Conservation (phyloP, 2,113 vertebrate genomes). For the Romanogobio albipinnatus region DNA sequence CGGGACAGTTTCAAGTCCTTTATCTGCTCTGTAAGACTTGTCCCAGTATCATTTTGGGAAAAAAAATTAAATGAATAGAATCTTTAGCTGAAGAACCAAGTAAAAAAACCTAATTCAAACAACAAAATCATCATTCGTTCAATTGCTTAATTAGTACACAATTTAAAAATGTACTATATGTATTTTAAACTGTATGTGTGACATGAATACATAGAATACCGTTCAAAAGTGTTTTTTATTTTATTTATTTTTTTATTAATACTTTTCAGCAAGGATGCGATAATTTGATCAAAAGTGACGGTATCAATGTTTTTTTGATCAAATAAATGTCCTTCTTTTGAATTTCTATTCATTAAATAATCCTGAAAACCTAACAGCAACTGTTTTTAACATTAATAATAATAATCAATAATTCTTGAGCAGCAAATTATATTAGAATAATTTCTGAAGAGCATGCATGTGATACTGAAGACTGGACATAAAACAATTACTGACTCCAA, state of each 20-base stretch:
- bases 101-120: background rate
- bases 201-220: background rate
- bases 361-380: background rate
- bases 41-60: background rate
- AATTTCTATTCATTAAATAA: background rate
- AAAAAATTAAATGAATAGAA: background rate
- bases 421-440: background rate
- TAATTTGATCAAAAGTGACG: background rate
- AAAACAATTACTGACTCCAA: background rate
- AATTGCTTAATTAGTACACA: background rate
- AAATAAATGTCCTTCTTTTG: background rate
- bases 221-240: background rate
- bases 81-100: background rate
- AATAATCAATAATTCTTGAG: background rate
- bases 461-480: background rate
- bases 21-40: background rate
- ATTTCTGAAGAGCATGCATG: background rate
- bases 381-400: background rate
- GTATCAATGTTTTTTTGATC: background rate
- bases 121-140: too few species aligned
- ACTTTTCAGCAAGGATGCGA: background rate
- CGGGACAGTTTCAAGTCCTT: slow-evolving; percentile 23
- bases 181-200: background rate
- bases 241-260: background rate
- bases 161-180: background rate